These are phyloP conservation scores for Tridacna gigas DNA, from an alignment of 2,888 invertebrate species.

Conservation along the genomic window DNA sequence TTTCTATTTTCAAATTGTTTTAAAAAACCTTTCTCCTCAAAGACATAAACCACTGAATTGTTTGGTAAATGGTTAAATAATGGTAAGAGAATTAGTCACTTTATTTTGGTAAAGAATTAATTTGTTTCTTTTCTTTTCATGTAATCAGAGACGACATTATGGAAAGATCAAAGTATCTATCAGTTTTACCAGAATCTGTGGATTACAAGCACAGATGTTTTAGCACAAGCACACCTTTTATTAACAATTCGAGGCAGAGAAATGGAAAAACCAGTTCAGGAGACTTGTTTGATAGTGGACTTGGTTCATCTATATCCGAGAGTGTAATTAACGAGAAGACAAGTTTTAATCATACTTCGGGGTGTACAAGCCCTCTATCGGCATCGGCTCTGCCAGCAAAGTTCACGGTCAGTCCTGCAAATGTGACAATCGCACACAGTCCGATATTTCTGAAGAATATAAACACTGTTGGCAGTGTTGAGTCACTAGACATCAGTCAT, in stretches of 20 bases:
- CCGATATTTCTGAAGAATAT: slow-evolving; percentile 15
- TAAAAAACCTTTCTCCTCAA: too few species aligned
- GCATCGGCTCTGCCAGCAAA: background rate
- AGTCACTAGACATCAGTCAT: slow-evolving; percentile 1
- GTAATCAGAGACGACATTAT: background rate
- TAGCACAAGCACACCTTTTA: slow-evolving; percentile 60
- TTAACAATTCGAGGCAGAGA: slow-evolving; percentile 10
- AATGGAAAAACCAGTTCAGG: slow-evolving; percentile 22
- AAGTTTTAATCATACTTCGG: background rate
- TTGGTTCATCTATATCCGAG: slow-evolving; percentile 48
- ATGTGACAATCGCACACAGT: slow-evolving; percentile 17
- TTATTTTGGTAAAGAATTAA: background rate
- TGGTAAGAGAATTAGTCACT: too few species aligned
- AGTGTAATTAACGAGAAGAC: background rate
- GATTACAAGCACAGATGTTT: slow-evolving; percentile 33
- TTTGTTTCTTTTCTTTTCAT: background rate
- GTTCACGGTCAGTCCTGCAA: background rate
- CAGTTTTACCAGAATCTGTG: background rate
- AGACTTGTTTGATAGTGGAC: slow-evolving; percentile 56
- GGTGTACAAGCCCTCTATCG: background rate
- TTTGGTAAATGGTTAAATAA: too few species aligned
- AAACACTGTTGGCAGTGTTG: background rate
- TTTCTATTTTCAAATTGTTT: too few species aligned
- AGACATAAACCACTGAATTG: too few species aligned
- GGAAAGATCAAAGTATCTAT: background rate